Conservation (phyloP, 1,140 invertebrate species). For the Aphelenchoides fujianensis region DNA sequence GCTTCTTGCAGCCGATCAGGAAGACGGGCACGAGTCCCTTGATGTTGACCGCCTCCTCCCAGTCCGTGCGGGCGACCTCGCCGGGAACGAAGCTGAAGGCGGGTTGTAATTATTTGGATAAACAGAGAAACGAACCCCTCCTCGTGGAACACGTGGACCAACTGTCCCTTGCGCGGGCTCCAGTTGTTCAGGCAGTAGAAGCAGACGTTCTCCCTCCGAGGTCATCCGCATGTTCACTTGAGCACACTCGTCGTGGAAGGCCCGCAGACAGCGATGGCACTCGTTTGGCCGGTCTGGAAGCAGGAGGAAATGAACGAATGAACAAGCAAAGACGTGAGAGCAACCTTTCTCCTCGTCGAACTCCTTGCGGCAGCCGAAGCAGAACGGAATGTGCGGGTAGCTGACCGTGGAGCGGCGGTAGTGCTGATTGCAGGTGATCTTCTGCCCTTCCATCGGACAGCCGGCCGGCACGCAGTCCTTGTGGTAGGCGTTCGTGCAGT, state of each 20-base stretch:
- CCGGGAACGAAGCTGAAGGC: neutral
- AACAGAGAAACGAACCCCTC: neutral
- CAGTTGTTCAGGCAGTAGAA: slow-evolving; percentile 5
- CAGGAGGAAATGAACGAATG: neutral
- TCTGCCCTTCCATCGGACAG: slow-evolving; percentile 5
- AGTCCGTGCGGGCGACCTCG: neutral
- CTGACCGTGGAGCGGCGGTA: neutral
- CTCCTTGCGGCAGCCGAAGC: neutral
- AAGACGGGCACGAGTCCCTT: neutral
- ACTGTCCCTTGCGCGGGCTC: slow-evolving; percentile 11
- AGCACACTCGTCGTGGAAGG: neutral
- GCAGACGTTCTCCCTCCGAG: neutral
- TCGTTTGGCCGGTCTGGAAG: neutral
- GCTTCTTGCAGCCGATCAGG: neutral
- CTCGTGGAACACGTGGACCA: neutral
- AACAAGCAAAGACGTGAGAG: neutral
- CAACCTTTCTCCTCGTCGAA: neutral
- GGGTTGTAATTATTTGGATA: neutral
- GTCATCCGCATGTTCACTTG: slow-evolving; percentile 2
- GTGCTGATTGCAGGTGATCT: neutral
- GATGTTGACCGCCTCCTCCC: neutral
- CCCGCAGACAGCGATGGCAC: neutral
- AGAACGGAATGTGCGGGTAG: neutral
- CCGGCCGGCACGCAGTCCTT: neutral
- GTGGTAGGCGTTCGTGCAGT: slow-evolving; percentile 6